Percentiles rank a stretch among this genome's conserved stretches.
Conservation (phyloP, 2,797 vertebrate genomes). For the Gallinago solitaria region DNA sequence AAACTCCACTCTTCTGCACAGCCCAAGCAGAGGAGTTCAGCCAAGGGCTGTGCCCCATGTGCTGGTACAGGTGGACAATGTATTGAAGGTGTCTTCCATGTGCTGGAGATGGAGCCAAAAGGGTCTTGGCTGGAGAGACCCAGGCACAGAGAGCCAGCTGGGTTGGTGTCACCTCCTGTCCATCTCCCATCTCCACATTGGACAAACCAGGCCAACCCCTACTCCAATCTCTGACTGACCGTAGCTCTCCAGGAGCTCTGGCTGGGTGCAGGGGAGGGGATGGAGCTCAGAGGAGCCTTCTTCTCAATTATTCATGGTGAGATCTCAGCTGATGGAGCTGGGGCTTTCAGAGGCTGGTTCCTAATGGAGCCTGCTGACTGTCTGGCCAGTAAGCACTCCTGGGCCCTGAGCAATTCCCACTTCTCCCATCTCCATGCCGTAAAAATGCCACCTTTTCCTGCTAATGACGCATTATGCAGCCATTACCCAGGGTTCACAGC, state of each 20-base stretch:
- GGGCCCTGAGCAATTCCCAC: constrained; percentile 46
- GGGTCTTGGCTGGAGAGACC: background rate
- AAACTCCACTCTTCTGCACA: background rate
- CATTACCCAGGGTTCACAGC: background rate
- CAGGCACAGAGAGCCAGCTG: background rate
- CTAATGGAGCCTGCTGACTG: constrained; percentile 39
- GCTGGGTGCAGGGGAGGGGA: background rate
- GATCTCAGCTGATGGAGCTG: constrained; percentile 1
- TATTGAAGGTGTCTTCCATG: background rate
- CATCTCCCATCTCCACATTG: rapidly evolving
- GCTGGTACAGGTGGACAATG: background rate
- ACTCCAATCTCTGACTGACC: rapidly evolving
- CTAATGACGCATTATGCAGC: background rate
- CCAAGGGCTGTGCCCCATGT: too few species aligned
- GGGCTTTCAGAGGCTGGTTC: background rate
- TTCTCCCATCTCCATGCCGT: background rate
- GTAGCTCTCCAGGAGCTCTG: background rate
- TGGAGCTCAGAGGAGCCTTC: background rate
- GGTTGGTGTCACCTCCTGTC: background rate
- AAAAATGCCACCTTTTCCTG: constrained; percentile 17
- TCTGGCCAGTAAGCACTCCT: constrained; percentile 31
- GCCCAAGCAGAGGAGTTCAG: background rate
- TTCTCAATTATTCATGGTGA: constrained; percentile 60
- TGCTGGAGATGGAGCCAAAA: background rate
- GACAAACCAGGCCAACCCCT: background rate